Evolutionary conservation across 1,140 invertebrate genomes (phyloP).

Genomic region (Plodia interpunctella): DNA sequence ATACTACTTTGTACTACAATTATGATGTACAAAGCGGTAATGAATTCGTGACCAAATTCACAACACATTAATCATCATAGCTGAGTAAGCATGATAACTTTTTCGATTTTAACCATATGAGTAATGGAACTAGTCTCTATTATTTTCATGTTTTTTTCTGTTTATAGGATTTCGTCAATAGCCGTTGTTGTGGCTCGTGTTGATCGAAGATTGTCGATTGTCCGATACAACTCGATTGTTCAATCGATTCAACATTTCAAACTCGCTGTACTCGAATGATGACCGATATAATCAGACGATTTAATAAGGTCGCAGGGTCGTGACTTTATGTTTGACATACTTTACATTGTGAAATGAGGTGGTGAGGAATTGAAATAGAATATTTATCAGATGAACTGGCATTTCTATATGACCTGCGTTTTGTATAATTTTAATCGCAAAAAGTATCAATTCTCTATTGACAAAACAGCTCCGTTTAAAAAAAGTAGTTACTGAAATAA

Average conservation of each 20-base stretch:
- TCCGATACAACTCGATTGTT: conserved; percentile 41
- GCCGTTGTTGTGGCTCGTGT: conserved; percentile 41
- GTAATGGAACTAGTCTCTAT: conserved; percentile 9
- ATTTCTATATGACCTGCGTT: conserved; percentile 10
- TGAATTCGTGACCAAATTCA: too few relatives aligned
- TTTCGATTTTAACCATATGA: not conserved
- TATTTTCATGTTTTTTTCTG: conserved; percentile 32
- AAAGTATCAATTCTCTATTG: too few relatives aligned
- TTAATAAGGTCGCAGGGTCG: conserved; percentile 23
- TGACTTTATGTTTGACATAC: conserved; percentile 1
- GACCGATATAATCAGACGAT: conserved; percentile 24
- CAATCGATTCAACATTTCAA: conserved; percentile 38
- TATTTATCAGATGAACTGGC: conserved; percentile 7
- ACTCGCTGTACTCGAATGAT: conserved; percentile 16
- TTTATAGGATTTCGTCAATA: conserved; percentile 49
- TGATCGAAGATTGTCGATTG: conserved; percentile 33
- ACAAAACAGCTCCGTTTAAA: too few relatives aligned
- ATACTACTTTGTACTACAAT: too few relatives aligned
- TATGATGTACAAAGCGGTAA: too few relatives aligned
- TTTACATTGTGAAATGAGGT: conserved; percentile 5
- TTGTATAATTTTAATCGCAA: not conserved
- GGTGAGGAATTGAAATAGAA: not conserved
- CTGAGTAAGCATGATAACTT: too few relatives aligned
- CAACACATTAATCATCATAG: too few relatives aligned
- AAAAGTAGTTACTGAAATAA: too few relatives aligned